A percentile compares a stretch with the other conserved stretches of the same genome.
phyloP scores from a whole-genome alignment of 2,797 vertebrate species.

The Sebastes kiyomatsui region DNA sequence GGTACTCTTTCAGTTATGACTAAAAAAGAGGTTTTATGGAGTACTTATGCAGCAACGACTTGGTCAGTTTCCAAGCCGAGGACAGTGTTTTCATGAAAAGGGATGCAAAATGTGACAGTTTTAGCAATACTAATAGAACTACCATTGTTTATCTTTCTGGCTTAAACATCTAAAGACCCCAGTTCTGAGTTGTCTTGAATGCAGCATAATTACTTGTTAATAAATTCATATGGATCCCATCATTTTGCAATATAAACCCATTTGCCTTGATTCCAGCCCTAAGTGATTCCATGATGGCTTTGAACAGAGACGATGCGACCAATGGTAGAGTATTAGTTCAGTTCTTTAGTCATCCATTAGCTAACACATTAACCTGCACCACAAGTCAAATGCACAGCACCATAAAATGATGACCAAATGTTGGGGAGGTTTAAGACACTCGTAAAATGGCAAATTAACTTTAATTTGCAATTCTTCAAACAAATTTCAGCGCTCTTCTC shows the following conservation, averaged over 20 bases:
- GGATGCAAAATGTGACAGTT: not conserved
- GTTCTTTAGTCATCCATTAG: slow-evolving; percentile 64
- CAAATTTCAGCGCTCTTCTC: not conserved
- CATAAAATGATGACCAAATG: slow-evolving; percentile 49
- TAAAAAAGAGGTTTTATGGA: not conserved
- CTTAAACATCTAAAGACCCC: slow-evolving; percentile 25
- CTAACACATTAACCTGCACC: slow-evolving; percentile 57
- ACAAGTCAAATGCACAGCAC: slow-evolving; percentile 26
- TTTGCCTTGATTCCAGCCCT: slow-evolving; percentile 84
- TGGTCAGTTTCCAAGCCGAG: not conserved
- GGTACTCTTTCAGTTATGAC: not conserved
- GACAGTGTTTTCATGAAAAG: not conserved
- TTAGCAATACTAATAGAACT: not conserved
- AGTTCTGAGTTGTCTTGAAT: slow-evolving; percentile 37
- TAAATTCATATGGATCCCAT: slow-evolving; percentile 53
- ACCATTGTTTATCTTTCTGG: slow-evolving; percentile 7
- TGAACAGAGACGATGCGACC: slow-evolving; percentile 83
- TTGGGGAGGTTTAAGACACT: slow-evolving; percentile 37
- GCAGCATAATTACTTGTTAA: slow-evolving; percentile 47
- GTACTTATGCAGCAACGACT: not conserved
- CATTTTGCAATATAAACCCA: slow-evolving; percentile 72
- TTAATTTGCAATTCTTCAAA: not conserved
- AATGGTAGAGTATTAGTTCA: slow-evolving; percentile 85
- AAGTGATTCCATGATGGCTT: slow-evolving; percentile 83
- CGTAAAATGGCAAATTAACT: not conserved